Conservation (phyloP, 2,888 invertebrate species). For the Argyra leucocephala region DNA sequence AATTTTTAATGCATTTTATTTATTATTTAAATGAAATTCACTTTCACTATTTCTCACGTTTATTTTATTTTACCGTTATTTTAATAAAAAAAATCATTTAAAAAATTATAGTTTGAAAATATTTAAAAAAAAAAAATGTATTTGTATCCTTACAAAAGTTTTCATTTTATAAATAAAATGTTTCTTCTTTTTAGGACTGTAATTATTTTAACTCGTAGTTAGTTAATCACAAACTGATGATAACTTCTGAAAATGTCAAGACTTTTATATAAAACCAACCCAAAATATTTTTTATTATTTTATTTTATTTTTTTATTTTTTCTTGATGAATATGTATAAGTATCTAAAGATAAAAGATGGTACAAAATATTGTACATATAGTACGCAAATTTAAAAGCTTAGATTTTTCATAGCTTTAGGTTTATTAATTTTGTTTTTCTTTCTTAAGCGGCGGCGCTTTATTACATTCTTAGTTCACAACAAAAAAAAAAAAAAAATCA, state of each 20-base stretch:
- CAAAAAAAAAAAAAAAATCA: no score
- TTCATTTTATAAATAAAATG: constrained; percentile 13
- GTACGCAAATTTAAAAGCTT: neutral
- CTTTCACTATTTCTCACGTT: no score
- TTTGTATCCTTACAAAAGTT: constrained; percentile 15
- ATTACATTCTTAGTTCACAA: no score
- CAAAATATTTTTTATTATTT: neutral
- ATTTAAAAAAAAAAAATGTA: no score
- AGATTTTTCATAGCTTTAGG: neutral
- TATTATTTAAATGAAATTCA: no score
- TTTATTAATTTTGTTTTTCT: neutral
- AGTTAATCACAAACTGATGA: constrained; percentile 3
- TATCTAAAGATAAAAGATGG: neutral
- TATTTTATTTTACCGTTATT: no score
- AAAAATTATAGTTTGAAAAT: no score
- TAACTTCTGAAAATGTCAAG: neutral
- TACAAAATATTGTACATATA: neutral
- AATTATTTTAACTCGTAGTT: neutral
- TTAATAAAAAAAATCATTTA: no score
- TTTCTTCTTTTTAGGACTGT: neutral
- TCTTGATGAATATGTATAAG: neutral
- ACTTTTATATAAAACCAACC: neutral
- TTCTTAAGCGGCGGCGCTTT: neutral
- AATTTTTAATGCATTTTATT: no score
- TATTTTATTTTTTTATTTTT: neutral